Evolutionary conservation across 2,888 invertebrate species (phyloP).

Genomic region (Archips crataeganus): DNA sequence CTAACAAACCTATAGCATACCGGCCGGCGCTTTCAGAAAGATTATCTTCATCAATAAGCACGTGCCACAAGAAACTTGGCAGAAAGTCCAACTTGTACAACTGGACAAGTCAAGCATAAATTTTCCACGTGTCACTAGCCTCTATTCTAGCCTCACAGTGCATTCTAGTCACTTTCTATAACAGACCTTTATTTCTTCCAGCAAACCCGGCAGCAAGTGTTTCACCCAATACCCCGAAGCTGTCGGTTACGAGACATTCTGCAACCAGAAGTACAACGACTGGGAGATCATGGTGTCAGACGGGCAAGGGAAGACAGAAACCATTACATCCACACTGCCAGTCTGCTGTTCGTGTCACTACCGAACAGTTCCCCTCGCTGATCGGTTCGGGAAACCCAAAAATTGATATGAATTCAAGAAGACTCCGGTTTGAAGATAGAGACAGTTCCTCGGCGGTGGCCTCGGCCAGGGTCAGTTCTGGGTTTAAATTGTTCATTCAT

Average conservation of each 20-base stretch:
- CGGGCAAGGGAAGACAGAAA: slow-evolving; percentile 61
- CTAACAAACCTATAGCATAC: no score
- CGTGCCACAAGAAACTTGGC: no score
- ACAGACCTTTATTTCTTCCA: slow-evolving; percentile 50
- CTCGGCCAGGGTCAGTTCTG: neutral
- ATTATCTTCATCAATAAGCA: no score
- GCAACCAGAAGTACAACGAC: slow-evolving; percentile 67
- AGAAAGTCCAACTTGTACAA: no score
- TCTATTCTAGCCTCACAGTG: no score
- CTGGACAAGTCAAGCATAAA: no score
- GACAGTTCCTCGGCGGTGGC: neutral
- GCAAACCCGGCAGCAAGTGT: slow-evolving; percentile 57
- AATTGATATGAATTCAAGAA: neutral
- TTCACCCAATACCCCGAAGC: slow-evolving; percentile 58
- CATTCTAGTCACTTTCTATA: neutral
- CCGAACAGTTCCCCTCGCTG: slow-evolving; percentile 46
- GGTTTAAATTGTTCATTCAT: neutral
- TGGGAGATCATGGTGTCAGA: slow-evolving; percentile 71
- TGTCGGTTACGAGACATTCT: slow-evolving; percentile 59
- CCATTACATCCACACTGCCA: slow-evolving; percentile 63
- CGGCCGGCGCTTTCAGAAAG: no score
- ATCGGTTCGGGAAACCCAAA: slow-evolving; percentile 34
- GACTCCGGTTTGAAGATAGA: neutral
- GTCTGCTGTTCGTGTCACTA: slow-evolving; percentile 76
- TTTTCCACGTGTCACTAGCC: no score